These are phyloP conservation scores for Xerus inauris DNA, from an alignment of 2,113 vertebrate species.

Conservation along the genomic window DNA sequence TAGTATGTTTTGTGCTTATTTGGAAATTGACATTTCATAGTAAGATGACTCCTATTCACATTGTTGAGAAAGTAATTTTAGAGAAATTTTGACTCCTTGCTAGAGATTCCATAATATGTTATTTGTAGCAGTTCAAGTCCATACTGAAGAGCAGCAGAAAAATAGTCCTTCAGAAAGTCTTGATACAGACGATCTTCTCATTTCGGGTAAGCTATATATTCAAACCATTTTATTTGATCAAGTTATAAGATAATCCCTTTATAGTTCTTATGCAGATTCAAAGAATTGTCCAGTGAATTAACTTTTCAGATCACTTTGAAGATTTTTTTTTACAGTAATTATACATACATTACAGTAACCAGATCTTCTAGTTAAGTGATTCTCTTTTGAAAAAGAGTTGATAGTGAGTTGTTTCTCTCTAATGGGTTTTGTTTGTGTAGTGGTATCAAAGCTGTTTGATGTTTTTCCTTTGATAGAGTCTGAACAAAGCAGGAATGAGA, in stretches of 20 bases:
- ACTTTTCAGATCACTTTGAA: too few relatives aligned
- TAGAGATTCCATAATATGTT: slow-evolving; percentile 12
- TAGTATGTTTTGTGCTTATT: neutral
- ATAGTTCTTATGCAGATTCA: neutral
- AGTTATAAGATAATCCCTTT: fast-evolving
- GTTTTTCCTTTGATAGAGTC: neutral
- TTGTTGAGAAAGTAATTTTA: neutral
- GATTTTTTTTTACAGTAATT: neutral
- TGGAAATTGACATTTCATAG: neutral
- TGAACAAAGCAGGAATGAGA: neutral
- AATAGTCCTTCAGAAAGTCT: neutral
- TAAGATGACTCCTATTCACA: neutral
- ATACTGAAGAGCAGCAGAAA: neutral
- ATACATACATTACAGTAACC: neutral
- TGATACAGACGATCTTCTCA: neutral
- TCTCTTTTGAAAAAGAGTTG: neutral
- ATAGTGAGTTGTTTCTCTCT: neutral
- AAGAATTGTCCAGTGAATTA: neutral
- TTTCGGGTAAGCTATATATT: slow-evolving; percentile 19
- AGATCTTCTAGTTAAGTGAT: neutral
- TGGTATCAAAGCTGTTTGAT: neutral
- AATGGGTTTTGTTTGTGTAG: neutral
- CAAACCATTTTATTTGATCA: too few relatives aligned
- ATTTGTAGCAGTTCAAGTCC: neutral
- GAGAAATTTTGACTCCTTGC: neutral